phyloP scores from a whole-genome alignment of 2,797 vertebrate genomes.

The Synaphobranchus kaupii region DNA sequence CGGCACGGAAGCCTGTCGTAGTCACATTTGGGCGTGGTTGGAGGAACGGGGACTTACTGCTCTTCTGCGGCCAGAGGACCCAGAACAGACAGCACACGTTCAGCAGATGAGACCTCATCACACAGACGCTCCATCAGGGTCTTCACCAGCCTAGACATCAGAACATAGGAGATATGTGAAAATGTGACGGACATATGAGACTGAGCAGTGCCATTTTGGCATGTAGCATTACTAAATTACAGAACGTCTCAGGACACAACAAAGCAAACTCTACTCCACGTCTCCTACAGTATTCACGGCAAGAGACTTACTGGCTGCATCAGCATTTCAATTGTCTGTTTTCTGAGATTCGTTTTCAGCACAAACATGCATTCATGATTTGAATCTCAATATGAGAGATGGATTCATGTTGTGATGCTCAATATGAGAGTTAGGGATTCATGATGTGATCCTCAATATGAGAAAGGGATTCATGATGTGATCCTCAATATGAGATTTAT shows the following conservation, averaged over 20 bases:
- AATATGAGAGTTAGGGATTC: not conserved
- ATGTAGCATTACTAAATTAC: not conserved
- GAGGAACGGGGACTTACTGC: constrained; percentile 56
- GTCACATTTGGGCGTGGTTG: too few relatives aligned
- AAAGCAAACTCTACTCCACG: not conserved
- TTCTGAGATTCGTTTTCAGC: not conserved
- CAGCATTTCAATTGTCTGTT: not conserved
- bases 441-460: not conserved
- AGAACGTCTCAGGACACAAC: not conserved
- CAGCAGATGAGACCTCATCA: constrained; percentile 54
- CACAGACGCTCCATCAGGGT: constrained; percentile 60
- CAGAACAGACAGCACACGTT: constrained; percentile 59
- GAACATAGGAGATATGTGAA: not conserved
- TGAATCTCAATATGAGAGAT: not conserved
- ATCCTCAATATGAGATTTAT: not conserved
- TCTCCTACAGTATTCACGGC: not conserved
- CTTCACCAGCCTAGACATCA: constrained; percentile 65
- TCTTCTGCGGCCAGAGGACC: constrained; percentile 60
- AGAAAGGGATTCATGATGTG: not conserved
- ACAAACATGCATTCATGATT: not conserved
- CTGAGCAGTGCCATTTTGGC: not conserved
- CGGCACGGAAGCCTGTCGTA: too few relatives aligned
- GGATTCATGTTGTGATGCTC: not conserved
- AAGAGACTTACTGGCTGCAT: not conserved
- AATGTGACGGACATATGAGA: not conserved